Percentiles rank a stretch among this genome's conserved stretches.
These are phyloP conservation scores for Dromaius novaehollandiae DNA, from an alignment of 2,113 vertebrate species.

Conservation along the genomic window DNA sequence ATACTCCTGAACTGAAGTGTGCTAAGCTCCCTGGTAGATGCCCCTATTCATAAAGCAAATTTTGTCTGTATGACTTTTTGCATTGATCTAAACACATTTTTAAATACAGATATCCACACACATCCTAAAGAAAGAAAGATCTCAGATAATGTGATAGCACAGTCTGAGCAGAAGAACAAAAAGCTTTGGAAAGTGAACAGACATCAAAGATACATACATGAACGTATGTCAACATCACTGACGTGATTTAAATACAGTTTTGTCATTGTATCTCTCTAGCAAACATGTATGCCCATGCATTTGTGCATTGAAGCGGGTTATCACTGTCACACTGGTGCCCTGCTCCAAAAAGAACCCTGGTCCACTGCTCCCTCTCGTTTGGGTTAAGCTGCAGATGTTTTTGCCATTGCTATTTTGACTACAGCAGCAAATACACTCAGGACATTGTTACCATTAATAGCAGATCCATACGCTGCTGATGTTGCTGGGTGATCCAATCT, in stretches of 20 bases:
- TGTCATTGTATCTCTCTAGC: neutral
- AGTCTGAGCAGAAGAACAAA: neutral
- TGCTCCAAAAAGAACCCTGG: neutral
- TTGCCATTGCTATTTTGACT: neutral
- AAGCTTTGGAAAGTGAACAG: neutral
- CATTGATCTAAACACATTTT: neutral
- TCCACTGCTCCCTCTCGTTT: neutral
- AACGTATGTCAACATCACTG: neutral
- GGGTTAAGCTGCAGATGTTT: fast-evolving
- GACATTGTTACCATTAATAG: neutral
- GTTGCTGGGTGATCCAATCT: neutral
- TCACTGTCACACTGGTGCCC: fast-evolving
- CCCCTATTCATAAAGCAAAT: neutral
- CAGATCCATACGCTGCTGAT: fast-evolving
- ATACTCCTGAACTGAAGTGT: neutral
- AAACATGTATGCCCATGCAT: neutral
- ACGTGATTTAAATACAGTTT: neutral
- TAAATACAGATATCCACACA: neutral
- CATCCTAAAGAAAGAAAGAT: neutral
- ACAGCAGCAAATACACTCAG: neutral
- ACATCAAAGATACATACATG: neutral
- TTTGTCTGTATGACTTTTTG: neutral
- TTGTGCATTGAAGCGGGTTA: neutral
- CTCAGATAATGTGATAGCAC: fast-evolving
- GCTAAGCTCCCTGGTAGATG: neutral